These are phyloP conservation scores for Drosophila cracens DNA, from an alignment of 2,888 invertebrate genomes.

Conservation along the genomic window DNA sequence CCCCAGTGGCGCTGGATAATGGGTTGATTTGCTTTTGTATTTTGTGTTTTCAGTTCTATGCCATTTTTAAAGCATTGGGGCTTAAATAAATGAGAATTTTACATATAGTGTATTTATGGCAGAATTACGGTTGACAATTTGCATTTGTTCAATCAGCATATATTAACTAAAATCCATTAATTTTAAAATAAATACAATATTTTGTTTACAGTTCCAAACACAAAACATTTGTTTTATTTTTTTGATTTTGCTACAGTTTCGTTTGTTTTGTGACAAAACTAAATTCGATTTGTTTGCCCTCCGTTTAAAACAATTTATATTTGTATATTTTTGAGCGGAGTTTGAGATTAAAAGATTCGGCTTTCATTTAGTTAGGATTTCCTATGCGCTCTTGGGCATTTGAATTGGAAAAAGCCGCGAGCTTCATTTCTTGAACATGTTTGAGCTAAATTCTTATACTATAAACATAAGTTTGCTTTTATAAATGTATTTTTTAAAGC, in stretches of 20 bases:
- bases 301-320: background rate
- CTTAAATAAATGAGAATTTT: slow-evolving; percentile 23
- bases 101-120: slow-evolving; percentile 3
- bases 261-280: slow-evolving; percentile 13
- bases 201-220: slow-evolving; percentile 36
- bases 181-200: slow-evolving; percentile 40
- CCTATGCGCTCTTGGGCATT: background rate
- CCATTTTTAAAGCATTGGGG: slow-evolving; percentile 9
- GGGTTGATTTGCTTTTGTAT: background rate
- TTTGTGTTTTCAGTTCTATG: slow-evolving; percentile 14
- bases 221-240: slow-evolving; percentile 34
- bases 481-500: background rate
- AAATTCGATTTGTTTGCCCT: slow-evolving; percentile 18
- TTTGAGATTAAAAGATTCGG: background rate
- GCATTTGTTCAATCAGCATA: slow-evolving; percentile 36
- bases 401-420: background rate
- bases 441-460: background rate
- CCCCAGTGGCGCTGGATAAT: slow-evolving; percentile 14
- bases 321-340: background rate
- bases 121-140: slow-evolving; percentile 21
- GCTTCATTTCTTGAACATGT: background rate
- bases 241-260: background rate
- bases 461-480: background rate
- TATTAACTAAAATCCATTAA: slow-evolving; percentile 50
- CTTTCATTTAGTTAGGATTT: background rate